Base-by-base conservation (phyloP, 2,888 invertebrate species). In the Nebria salina region DNA sequence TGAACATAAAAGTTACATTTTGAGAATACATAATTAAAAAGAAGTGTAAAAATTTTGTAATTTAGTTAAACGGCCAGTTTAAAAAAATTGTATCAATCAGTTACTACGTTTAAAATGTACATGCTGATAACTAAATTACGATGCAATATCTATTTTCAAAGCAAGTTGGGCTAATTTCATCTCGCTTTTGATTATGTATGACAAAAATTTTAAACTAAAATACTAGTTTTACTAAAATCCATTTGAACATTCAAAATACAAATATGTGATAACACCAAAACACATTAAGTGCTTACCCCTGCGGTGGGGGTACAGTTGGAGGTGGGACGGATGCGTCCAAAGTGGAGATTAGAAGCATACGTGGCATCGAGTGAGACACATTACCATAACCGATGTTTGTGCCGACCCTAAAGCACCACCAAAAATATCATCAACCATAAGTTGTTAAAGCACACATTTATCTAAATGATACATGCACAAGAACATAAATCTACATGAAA, bases 241-340 rank as follows among this genome's bases (percentile, higher is more conserved):
- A 34, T 34, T 34, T 34, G 7, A 54, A 54, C 54, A 13, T 54
- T 11, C 54, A 3, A 66, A 20, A 74, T 1, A 65, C 8, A 68
- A 66, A 68, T 26, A 76, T 25, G 75, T 43, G 42, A 65, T 13
- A 65, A 26, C 13, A n/a, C 68, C 41, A 25, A 54, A 66, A 66
- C 65, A 41, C 65, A 3, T 72, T 41, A 9, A 70, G 54, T 76
- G 41, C 81, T 81, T 81, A 81, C 81, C 81, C 81, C 78, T 73
- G 78, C 34, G 65, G 43, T 9, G 81, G 81, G 76, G 76, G 64
- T 41, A 81, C 76, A 76, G 75, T 81, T 41, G 81, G 81, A 5
- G 81, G 81, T 25, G 81, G 81, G 42, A 81, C 76, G 26, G 76
- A 72, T 8, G 81, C 76, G 72, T 81, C 81, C 76, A 81, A 72